Conservation (phyloP, 2,113 vertebrate species). For the Vicugna pacos region DNA sequence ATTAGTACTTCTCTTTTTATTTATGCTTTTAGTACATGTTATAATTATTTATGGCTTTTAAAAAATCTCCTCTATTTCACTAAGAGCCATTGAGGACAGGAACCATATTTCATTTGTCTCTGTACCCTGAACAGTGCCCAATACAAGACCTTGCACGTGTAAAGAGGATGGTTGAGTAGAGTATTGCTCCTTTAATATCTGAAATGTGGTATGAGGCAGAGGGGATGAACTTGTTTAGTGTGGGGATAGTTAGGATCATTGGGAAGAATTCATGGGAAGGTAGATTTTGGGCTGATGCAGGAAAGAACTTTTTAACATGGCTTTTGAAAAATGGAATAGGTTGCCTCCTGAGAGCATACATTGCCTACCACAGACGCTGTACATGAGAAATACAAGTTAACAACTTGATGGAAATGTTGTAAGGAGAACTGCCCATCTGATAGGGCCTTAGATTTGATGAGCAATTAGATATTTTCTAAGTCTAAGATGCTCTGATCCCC, state of each 20-base stretch:
- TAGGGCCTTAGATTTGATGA: not conserved
- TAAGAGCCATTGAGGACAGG: not conserved
- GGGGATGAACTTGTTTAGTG: not conserved
- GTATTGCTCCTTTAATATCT: not conserved
- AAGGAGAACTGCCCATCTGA: not conserved
- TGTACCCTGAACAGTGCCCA: not conserved
- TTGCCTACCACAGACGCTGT: not conserved
- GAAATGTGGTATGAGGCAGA: not conserved
- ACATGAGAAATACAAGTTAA: not conserved
- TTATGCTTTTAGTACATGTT: not conserved
- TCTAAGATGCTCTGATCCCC: not conserved
- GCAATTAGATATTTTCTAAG: not conserved
- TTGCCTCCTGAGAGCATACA: not conserved
- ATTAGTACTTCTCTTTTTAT: conserved; percentile 18
- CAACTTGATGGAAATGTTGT: not conserved
- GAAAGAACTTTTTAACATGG: not conserved
- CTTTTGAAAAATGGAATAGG: not conserved
- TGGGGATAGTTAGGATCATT: not conserved
- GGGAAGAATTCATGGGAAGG: not conserved
- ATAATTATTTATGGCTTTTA: not conserved
- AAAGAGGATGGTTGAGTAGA: not conserved
- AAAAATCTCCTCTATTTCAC: not conserved
- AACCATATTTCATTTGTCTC: not conserved
- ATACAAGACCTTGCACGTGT: not conserved
- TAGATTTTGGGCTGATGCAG: not conserved